Base-by-base conservation (phyloP, 2,113 vertebrate genomes). In the Phaetusa simplex region DNA sequence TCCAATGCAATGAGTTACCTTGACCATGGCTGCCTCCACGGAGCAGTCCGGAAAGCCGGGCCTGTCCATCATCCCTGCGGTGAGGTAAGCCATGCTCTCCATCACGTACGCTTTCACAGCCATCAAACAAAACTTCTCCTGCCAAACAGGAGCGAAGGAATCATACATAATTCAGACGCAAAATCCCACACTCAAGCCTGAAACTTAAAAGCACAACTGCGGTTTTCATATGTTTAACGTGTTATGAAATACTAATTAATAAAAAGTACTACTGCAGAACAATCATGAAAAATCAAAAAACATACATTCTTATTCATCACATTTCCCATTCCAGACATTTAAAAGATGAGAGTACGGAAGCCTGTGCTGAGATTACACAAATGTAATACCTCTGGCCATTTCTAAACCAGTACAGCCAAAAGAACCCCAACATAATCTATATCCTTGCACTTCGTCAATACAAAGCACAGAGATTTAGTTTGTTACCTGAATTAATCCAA, bases 51-150 rank as follows among this genome's bases (percentile, higher is more conserved):
- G 99, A 34, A 99, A 24, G 2, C 99, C 99, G 0, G 99, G 99
- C 32, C 97, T 97, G 97, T 99, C 99, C 98, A 99, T 98, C 99
- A 99, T 99, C 6, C 99, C 99, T 1, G 99, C 98, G 0, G 99
- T 99, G 92, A 99, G 98, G 97, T 99, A 99, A n/a, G 99, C 98
- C 99, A 99, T 99, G 84, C 99, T 99, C 97, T 99, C 99, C 99
- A 99, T 99, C 34, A 99, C 99, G 6, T 98, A 99, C 1, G 98
- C 98, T 84, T 99, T 99, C 69, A 98, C 85, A 23, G 99, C 98
- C 99, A 99, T 99, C n/a, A 98, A 4, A 6, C 98, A 98, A 95
- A 99, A 99, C 97, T 99, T 99, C 67, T 99, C 99, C 99, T 99
- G 92, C 27, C 78, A 87, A 42, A 70, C 4, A 65, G 56, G 2